These are phyloP conservation scores for Trissonchulus latispiculum DNA, from an alignment of 2,888 invertebrate genomes.

Conservation along the genomic window DNA sequence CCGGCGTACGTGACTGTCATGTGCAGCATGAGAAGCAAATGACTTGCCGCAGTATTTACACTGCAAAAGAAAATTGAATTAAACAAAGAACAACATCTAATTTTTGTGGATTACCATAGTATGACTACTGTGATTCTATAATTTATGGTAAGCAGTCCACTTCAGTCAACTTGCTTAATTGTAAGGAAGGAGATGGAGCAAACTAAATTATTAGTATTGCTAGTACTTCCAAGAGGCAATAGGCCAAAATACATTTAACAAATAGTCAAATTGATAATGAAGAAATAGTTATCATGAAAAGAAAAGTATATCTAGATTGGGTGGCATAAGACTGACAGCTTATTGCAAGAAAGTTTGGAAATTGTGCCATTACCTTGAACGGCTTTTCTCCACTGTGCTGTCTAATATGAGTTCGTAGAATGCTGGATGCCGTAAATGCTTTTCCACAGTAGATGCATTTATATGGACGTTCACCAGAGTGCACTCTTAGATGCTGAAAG, in stretches of 20 bases:
- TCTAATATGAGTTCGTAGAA: conserved; percentile 48
- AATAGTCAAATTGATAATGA: too few relatives aligned
- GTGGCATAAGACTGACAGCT: too few relatives aligned
- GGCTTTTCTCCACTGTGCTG: conserved; percentile 50
- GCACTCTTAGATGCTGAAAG: conserved; percentile 39
- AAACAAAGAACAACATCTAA: background rate
- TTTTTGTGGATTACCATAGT: background rate
- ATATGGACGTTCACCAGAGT: conserved; percentile 49
- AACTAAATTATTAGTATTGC: too few relatives aligned
- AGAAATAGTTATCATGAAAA: too few relatives aligned
- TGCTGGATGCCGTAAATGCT: conserved; percentile 49
- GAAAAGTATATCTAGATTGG: too few relatives aligned
- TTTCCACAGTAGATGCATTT: conserved; percentile 50
- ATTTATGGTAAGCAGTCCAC: too few relatives aligned
- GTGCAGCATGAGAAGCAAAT: conserved; percentile 52
- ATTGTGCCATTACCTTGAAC: conserved; percentile 47
- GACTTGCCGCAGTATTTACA: conserved; percentile 52
- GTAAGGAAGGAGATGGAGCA: background rate
- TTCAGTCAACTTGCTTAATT: background rate
- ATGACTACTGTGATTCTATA: background rate
- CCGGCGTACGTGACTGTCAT: conserved; percentile 51
- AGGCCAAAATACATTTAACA: too few relatives aligned
- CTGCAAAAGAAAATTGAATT: conserved; percentile 39
- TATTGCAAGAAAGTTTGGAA: too few relatives aligned
- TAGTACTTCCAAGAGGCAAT: too few relatives aligned